These are phyloP conservation scores for roundworm (Caenorhabditis elegans) DNA, from an alignment of 1,140 invertebrate species.

Conservation along the genomic window DNA sequence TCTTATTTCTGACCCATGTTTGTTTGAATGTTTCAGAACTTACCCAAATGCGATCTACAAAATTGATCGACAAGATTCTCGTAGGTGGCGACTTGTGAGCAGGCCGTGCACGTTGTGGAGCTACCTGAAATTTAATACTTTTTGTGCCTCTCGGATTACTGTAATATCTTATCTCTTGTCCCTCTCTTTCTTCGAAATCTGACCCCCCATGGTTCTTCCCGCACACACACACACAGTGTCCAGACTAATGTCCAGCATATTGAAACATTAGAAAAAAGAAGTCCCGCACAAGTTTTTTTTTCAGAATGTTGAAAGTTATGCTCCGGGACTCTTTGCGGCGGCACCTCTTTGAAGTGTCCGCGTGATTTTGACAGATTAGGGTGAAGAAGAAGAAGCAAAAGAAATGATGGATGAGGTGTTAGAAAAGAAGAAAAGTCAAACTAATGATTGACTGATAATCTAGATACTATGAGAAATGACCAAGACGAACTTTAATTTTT, in stretches of 20 bases:
- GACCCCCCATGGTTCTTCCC: background rate
- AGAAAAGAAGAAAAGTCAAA: background rate
- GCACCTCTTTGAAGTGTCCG: conserved; percentile 23
- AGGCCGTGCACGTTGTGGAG: conserved; percentile 55
- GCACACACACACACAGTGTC: background rate
- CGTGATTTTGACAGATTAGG: conserved; percentile 30
- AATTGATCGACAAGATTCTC: conserved; percentile 74
- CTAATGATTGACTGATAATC: background rate
- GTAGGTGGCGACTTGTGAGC: conserved; percentile 73
- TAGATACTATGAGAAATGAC: background rate
- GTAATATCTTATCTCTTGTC: background rate
- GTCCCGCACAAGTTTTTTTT: background rate
- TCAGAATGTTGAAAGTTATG: background rate
- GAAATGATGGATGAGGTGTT: background rate
- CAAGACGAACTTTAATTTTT: background rate
- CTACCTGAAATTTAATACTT: conserved; percentile 35
- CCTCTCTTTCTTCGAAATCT: background rate
- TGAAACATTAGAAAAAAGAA: background rate
- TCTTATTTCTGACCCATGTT: background rate
- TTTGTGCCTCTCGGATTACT: conserved; percentile 18
- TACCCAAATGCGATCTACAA: conserved; percentile 73
- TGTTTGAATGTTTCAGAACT: conserved; percentile 54
- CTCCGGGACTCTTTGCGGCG: background rate
- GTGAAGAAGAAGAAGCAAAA: conserved; percentile 12
- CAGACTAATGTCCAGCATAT: background rate